Evolutionary conservation across 2,888 invertebrate species (phyloP), one percentile per base, ranked within the genome.

Genomic region (Prosopocoilus inquinatus): DNA sequence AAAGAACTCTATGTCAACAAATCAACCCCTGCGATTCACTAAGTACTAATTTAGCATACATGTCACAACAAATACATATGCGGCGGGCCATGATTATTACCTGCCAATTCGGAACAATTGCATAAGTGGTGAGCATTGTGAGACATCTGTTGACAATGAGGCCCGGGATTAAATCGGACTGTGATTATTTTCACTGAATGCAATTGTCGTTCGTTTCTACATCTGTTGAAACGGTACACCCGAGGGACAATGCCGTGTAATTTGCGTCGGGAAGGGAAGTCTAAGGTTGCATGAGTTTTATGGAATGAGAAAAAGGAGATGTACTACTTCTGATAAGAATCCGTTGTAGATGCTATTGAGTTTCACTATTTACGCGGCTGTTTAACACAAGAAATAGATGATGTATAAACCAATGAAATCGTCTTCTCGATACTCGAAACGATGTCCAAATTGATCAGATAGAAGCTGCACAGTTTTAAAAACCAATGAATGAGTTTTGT

Each of bases 1-100:
- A 41, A 41, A 41, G 41, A 41, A 41, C 13, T 16, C 16, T 41
- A 16, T 41, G 41, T 41, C 41, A 15, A 41, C 41, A 41, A 16
- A 41, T 9, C 41, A 16, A 16, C 13, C 12, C 41, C 41, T 15
- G 39, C 8, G 13, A 13, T 16, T 13, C 41, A 15, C 41, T 3
- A 39, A 53, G 35, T 49, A 46, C 46, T 46, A 56, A 59, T 62
- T 66, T 62, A 60, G 62, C 67, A 67, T 66, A 66, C 69, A 70
- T 70, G 71, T 72, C 72, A 72, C 72, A 72, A 72, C 72, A 72
- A 71, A 72, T 70, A 71, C 70, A 70, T 55, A 54, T 59, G 59
- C 56, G 50, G 63, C 64, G 63, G 58, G 65, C 53, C 61, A 53
- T 67, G 69, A 71, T 72, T 73, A 73, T 73, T 73, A 73, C 73